These are phyloP conservation scores for Synergus umbraculus DNA, from an alignment of 2,888 invertebrate species.

Conservation along the genomic window DNA sequence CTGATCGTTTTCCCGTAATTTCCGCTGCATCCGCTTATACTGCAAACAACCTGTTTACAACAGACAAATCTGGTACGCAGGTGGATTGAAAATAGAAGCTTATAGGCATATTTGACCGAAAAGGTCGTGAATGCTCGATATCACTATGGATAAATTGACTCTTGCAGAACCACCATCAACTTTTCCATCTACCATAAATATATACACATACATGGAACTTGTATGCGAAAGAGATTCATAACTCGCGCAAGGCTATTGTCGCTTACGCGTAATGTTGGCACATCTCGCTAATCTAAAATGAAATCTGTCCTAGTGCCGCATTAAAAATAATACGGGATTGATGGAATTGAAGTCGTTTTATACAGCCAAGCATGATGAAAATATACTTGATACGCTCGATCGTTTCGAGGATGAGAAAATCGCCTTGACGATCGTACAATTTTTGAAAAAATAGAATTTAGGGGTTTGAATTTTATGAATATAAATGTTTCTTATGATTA, in stretches of 20 bases:
- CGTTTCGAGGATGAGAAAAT: not conserved
- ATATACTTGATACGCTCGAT: not conserved
- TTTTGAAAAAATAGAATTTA: not conserved
- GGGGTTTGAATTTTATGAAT: not conserved
- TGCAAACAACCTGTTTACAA: slow-evolving; percentile 50
- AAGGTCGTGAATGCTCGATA: not conserved
- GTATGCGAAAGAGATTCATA: slow-evolving; percentile 9
- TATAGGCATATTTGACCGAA: not conserved
- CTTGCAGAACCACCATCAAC: not conserved
- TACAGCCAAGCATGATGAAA: not conserved
- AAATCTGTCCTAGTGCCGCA: slow-evolving; percentile 23
- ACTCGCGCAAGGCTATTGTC: not conserved
- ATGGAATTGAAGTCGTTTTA: slow-evolving; percentile 9
- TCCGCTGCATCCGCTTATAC: slow-evolving; percentile 57
- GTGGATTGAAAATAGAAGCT: not conserved
- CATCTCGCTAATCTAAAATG: slow-evolving; percentile 21
- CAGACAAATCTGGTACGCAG: not conserved
- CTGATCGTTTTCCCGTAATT: slow-evolving; percentile 60
- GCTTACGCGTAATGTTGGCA: not conserved
- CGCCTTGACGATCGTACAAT: not conserved
- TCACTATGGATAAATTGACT: not conserved
- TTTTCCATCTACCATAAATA: not conserved
- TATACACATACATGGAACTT: not conserved
- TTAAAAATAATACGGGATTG: slow-evolving; percentile 29
- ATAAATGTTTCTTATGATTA: too few species aligned